A percentile compares a stretch with the other conserved stretches of the same genome.
Evolutionary conservation across 2,113 vertebrate genomes (phyloP).

Genomic region (Nothocercus julius): DNA sequence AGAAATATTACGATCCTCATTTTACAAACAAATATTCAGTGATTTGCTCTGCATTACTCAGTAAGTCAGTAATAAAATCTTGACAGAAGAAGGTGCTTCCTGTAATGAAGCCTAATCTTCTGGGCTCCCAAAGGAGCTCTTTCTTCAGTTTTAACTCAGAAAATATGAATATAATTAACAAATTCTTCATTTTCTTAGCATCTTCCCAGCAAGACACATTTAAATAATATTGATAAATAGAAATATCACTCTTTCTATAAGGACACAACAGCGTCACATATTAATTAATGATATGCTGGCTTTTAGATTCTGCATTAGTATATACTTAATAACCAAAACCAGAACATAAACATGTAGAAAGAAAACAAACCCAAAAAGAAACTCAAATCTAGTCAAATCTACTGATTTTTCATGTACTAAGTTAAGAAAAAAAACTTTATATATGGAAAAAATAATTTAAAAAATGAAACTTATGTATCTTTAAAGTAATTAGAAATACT

Average conservation of each 20-base stretch:
- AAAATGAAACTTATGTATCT: neutral
- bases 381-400: neutral
- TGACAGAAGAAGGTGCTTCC: neutral
- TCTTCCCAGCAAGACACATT: neutral
- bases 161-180: neutral
- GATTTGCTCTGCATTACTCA: neutral
- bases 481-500: neutral
- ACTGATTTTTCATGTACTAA: neutral
- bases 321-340: neutral
- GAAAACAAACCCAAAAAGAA: neutral
- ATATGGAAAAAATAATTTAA: neutral
- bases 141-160: neutral
- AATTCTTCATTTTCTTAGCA: neutral
- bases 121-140: neutral
- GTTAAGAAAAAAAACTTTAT: neutral
- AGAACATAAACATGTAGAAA: neutral
- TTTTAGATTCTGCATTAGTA: neutral
- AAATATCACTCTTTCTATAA: neutral
- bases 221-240: neutral
- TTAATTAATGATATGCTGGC: conserved; percentile 1
- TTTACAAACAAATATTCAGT: neutral
- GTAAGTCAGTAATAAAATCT: neutral
- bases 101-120: neutral
- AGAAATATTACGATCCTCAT: neutral
- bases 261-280: neutral